A percentile compares a stretch with the other conserved stretches of the same genome.
Evolutionary conservation across 2,113 vertebrate genomes (phyloP).

Genomic region (Onychostoma macrolepis): DNA sequence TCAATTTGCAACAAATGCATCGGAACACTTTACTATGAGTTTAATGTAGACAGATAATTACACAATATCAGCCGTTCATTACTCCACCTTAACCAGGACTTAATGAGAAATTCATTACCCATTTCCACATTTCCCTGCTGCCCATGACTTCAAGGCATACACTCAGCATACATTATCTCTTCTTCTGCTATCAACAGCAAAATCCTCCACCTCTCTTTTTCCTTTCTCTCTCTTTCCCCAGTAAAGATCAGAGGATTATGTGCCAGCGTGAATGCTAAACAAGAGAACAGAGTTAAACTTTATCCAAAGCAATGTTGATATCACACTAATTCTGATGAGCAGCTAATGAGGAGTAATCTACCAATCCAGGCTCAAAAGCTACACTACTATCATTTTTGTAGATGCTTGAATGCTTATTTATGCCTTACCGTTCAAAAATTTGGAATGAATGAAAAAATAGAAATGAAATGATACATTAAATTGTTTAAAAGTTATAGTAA

Average conservation of each 20-base stretch:
- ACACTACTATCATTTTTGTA: not conserved
- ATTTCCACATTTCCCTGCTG: constrained; percentile 50
- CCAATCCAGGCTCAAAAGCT: not conserved
- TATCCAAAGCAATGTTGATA: constrained; percentile 14
- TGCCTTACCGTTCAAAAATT: too few relatives aligned
- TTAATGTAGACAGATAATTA: constrained; percentile 56
- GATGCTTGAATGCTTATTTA: too few relatives aligned
- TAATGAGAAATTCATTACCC: constrained; percentile 59
- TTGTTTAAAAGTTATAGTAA: too few relatives aligned
- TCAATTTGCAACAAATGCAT: constrained; percentile 59
- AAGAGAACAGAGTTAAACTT: constrained; percentile 20
- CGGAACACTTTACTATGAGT: constrained; percentile 55
- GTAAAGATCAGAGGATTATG: constrained; percentile 27
- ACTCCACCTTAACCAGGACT: constrained; percentile 49
- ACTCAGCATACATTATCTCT: constrained; percentile 49
- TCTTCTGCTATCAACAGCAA: constrained; percentile 43
- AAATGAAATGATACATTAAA: too few relatives aligned
- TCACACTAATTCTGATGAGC: constrained; percentile 1
- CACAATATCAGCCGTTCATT: constrained; percentile 55
- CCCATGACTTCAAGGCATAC: constrained; percentile 50
- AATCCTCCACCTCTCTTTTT: constrained; percentile 13
- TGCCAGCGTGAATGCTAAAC: constrained; percentile 38
- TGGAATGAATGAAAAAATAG: too few relatives aligned
- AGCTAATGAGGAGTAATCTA: not conserved
- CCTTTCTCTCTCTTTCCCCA: constrained; percentile 1